Evolutionary conservation across 2,888 invertebrate genomes (phyloP), one percentile per base, ranked within the genome.

Genomic region (Heteromurus nitidus): DNA sequence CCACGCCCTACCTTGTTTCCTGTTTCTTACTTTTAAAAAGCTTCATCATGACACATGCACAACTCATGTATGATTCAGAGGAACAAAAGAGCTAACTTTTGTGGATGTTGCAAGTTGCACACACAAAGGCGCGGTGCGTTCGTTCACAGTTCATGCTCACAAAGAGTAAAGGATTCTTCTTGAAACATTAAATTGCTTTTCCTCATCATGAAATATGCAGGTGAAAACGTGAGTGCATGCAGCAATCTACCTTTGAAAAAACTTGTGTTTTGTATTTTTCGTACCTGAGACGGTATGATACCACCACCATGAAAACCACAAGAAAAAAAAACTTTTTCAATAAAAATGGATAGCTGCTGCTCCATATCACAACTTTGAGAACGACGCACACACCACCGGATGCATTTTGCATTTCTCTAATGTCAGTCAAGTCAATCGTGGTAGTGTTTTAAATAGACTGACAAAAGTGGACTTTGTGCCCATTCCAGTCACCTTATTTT

Each of bases 121-220:
- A 44, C 16, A 13, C 36, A 18, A 53, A 53, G n/a, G 53, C 26
- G 47, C n/a, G 47, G 47, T 26, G 24, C 26, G 36, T 36, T n/a
- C n/a, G n/a, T n/a, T n/a, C n/a, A n/a, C n/a, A n/a, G n/a, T n/a
- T n/a, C n/a, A n/a, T n/a, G n/a, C n/a, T n/a, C n/a, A n/a, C n/a
- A n/a, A n/a, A n/a, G n/a, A n/a, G n/a, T n/a, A n/a, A n/a, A n/a
- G n/a, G n/a, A 13, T 5, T 47, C n/a, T 47, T n/a, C 11, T 47
- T 47, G 47, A 47, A 47, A 47, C n/a, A 47, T 47, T 47, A 47
- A 47, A 47, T 47, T 47, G 47, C 16, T 47, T 47, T 47, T 47
- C n/a, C 16, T 36, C 47, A n/a, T 47, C 47, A 47, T 47, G 47
- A 47, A 47, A 47, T 11, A 47, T 47, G 47, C 47, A 47, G n/a